Evolutionary conservation across 2,888 invertebrate genomes (phyloP).

Genomic region (Idaea biselata): DNA sequence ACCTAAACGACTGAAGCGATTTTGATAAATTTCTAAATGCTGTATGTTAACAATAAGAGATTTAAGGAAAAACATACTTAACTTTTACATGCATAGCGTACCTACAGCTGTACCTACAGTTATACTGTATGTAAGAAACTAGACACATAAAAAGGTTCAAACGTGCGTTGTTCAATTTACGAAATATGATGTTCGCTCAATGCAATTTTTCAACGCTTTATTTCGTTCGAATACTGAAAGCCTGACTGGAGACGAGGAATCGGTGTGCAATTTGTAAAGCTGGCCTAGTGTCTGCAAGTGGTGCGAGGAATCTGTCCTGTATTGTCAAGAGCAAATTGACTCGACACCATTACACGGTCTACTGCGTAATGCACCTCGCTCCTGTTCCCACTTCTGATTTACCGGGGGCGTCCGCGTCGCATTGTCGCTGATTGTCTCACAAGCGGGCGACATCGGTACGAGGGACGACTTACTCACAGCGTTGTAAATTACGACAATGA

Average conservation of each 20-base stretch:
- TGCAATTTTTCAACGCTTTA: slow-evolving; percentile 31
- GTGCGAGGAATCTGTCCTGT: slow-evolving; percentile 45
- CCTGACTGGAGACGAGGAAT: slow-evolving; percentile 45
- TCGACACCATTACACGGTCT: slow-evolving; percentile 68
- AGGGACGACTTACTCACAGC: neutral
- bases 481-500: slow-evolving; percentile 3
- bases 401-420: slow-evolving; percentile 37
- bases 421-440: slow-evolving; percentile 39
- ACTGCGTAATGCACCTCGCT: slow-evolving; percentile 58
- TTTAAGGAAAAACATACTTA: too few relatives aligned
- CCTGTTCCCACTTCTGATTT: slow-evolving; percentile 47
- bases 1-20: too few relatives aligned
- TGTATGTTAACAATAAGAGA: too few relatives aligned
- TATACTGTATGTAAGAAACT: too few relatives aligned
- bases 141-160: neutral
- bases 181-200: neutral
- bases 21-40: too few relatives aligned
- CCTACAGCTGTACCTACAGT: too few relatives aligned
- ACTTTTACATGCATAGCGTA: too few relatives aligned
- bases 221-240: slow-evolving; percentile 51
- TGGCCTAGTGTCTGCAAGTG: slow-evolving; percentile 50
- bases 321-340: slow-evolving; percentile 68
- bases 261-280: slow-evolving; percentile 58
- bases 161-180: neutral
- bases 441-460: neutral